Evolutionary conservation across 2,888 invertebrate genomes (phyloP).

Genomic region (Priapulus caudatus): DNA sequence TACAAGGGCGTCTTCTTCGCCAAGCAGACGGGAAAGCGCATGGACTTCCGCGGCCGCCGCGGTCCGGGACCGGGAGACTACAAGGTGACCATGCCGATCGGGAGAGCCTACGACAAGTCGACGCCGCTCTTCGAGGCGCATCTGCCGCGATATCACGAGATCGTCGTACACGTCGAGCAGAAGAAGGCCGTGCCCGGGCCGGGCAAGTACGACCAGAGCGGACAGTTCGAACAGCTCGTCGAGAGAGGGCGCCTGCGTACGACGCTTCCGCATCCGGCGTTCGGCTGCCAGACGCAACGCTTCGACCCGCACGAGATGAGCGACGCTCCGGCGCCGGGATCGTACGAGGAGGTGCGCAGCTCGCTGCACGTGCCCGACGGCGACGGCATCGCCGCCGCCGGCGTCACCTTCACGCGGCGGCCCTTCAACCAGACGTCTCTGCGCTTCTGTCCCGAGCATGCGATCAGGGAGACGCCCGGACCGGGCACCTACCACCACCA

Average conservation of each 20-base stretch:
- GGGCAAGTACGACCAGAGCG: not conserved
- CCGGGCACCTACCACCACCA: no score
- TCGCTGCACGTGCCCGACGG: no score
- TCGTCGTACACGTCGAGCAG: not conserved
- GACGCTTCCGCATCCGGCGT: not conserved
- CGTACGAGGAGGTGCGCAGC: not conserved
- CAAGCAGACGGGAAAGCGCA: not conserved
- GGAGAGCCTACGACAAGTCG: not conserved
- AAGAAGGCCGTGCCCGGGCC: not conserved
- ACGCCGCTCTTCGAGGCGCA: not conserved
- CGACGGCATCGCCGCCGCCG: no score
- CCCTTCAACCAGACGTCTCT: not conserved
- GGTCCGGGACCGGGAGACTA: not conserved
- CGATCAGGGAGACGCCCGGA: not conserved
- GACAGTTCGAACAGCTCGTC: not conserved
- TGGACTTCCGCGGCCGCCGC: not conserved
- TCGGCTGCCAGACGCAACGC: not conserved
- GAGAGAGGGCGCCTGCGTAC: not conserved
- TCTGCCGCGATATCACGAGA: not conserved
- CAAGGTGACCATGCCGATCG: not conserved
- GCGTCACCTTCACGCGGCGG: no score
- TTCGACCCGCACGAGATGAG: not conserved
- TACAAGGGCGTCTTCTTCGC: constrained; percentile 1
- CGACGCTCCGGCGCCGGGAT: not conserved
- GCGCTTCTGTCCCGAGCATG: not conserved